Percentiles rank a stretch among this genome's conserved stretches.
Conservation (phyloP, 2,888 invertebrate species). For the Aporophyla lueneburgensis region DNA sequence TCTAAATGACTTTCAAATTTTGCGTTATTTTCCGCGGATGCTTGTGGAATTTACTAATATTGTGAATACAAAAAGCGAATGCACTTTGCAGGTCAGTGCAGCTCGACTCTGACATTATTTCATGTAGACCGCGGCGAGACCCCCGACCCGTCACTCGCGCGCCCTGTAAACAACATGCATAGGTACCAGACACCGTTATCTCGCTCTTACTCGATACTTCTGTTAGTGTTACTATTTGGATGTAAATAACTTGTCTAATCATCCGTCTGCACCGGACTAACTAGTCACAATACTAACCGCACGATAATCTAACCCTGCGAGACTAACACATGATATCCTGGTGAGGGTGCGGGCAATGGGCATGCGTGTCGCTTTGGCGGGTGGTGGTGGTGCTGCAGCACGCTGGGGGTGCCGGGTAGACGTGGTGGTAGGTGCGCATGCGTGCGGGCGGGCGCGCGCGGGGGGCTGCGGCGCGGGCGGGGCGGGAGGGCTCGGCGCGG, state of each 20-base stretch:
- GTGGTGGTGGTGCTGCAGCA: slow-evolving; percentile 54
- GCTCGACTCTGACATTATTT: slow-evolving; percentile 53
- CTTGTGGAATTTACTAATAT: background rate
- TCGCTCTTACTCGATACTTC: slow-evolving; percentile 42
- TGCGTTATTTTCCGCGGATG: slow-evolving; percentile 13
- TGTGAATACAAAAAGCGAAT: slow-evolving; percentile 36
- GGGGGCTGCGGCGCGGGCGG: slow-evolving; percentile 66
- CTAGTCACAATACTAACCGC: slow-evolving; percentile 54
- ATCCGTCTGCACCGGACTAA: slow-evolving; percentile 28
- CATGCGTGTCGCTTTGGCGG: slow-evolving; percentile 44
- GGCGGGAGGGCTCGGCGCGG: slow-evolving; percentile 75
- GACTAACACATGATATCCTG: slow-evolving; percentile 44
- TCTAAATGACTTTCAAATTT: slow-evolving; percentile 15
- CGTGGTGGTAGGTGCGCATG: slow-evolving; percentile 56
- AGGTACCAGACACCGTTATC: slow-evolving; percentile 56
- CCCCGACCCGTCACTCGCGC: slow-evolving; percentile 28
- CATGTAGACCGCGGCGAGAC: slow-evolving; percentile 45
- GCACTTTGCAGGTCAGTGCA: slow-evolving; percentile 60
- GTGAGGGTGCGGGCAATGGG: slow-evolving; percentile 43
- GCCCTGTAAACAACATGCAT: slow-evolving; percentile 46
- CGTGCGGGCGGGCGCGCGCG: slow-evolving; percentile 64
- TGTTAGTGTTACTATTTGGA: slow-evolving; percentile 40
- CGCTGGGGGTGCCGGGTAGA: slow-evolving; percentile 52
- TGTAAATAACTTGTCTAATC: slow-evolving; percentile 41
- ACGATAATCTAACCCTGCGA: slow-evolving; percentile 40